A percentile compares a stretch with the other conserved stretches of the same genome.
These are phyloP conservation scores for Gallinago solitaria DNA, from an alignment of 2,797 vertebrate genomes.

Conservation along the genomic window DNA sequence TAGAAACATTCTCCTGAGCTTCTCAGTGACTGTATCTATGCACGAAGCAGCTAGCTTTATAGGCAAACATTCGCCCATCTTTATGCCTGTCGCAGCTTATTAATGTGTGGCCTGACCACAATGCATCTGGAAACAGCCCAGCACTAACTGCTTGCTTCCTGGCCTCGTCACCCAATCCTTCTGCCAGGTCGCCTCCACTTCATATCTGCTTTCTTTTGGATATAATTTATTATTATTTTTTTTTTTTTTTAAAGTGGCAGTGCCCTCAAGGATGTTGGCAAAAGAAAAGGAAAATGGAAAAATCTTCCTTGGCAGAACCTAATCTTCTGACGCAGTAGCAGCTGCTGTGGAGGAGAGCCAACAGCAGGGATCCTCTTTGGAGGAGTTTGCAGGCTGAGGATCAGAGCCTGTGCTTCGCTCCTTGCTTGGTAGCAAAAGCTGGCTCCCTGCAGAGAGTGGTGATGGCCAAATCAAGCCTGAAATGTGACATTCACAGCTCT, in stretches of 20 bases:
- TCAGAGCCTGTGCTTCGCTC: slow-evolving; percentile 2
- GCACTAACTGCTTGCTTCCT: not conserved
- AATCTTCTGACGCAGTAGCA: slow-evolving; percentile 25
- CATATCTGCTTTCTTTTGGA: not conserved
- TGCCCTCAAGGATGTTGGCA: not conserved
- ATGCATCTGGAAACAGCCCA: not conserved
- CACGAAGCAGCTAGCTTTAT: not conserved
- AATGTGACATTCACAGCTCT: slow-evolving; percentile 27
- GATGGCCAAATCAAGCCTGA: slow-evolving; percentile 53
- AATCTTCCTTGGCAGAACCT: not conserved
- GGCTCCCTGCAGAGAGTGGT: not conserved
- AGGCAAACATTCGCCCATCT: not conserved
- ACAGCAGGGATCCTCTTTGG: slow-evolving; percentile 24
- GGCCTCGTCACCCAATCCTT: not conserved
- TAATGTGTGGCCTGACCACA: not conserved
- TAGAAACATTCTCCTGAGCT: not conserved
- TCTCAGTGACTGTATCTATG: not conserved
- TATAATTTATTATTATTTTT: not conserved
- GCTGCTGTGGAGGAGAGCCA: slow-evolving; percentile 30
- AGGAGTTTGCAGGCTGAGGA: slow-evolving; percentile 24
- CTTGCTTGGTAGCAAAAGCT: slow-evolving; percentile 8
- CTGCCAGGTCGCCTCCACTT: not conserved
- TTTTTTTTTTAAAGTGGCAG: not conserved
- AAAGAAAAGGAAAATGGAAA: slow-evolving; percentile 22
- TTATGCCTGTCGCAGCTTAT: not conserved